Evolutionary conservation across 2,888 invertebrate genomes (phyloP).

Genomic region (Melangyna quadrimaculata): DNA sequence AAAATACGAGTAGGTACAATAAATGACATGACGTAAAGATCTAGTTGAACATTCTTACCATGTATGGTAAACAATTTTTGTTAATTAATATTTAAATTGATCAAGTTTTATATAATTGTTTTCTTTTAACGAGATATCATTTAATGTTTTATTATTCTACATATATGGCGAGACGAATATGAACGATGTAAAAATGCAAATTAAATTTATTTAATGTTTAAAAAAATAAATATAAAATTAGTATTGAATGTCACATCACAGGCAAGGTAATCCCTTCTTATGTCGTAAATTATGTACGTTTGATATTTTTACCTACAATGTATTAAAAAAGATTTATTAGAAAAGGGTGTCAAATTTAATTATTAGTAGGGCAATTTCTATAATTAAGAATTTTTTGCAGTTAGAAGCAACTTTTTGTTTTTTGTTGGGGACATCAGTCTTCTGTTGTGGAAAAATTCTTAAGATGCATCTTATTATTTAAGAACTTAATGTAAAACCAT

Average conservation of each 20-base stretch:
- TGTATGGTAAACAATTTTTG: constrained; percentile 28
- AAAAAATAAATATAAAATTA: not conserved
- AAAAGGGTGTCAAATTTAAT: too few species aligned
- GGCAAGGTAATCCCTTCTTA: not conserved
- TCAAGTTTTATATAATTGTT: constrained; percentile 28
- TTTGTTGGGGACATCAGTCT: too few species aligned
- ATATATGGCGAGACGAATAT: not conserved
- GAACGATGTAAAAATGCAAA: constrained; percentile 41
- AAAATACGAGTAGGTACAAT: not conserved
- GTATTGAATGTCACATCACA: constrained; percentile 24
- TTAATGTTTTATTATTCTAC: constrained; percentile 4
- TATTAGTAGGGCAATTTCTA: too few species aligned
- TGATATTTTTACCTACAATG: constrained; percentile 5
- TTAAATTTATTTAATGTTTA: constrained; percentile 31
- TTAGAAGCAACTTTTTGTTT: too few species aligned
- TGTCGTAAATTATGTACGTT: not conserved
- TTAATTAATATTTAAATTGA: constrained; percentile 47
- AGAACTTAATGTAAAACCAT: too few species aligned
- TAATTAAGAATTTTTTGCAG: too few species aligned
- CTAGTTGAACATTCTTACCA: constrained; percentile 37
- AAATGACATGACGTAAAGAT: constrained; percentile 39
- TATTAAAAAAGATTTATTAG: not conserved
- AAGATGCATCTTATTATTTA: too few species aligned
- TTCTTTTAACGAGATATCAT: not conserved
- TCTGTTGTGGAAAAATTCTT: too few species aligned